Base-by-base conservation (phyloP, 2,113 vertebrate genomes). In the Zosterops lateralis region DNA sequence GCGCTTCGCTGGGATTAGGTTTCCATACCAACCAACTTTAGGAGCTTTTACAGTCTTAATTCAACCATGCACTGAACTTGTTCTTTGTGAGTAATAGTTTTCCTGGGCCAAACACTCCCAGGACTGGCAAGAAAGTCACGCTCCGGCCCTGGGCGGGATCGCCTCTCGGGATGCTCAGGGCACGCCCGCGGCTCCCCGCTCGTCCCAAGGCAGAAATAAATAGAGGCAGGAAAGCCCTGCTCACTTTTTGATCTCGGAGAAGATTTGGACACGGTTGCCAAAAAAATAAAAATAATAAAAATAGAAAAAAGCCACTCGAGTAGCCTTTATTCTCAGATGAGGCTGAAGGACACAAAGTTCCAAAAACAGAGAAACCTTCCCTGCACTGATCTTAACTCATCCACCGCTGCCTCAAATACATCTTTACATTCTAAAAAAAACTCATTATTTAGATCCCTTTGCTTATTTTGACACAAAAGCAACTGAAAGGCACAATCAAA, bases 1-100 rank as follows among this genome's bases (percentile, higher is more conserved):
- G 95, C 78, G 84, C 84, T 96, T 95, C 92, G 91, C 82, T 72
- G 80, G 96, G 97, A 97, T 97, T 98, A 97, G 89, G 97, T 98
- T 97, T 97, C 97, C 97, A 97, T 97, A 97, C 96, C 95, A 97
- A 97, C 97, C 96, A 97, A 96, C 92, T 97, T 97, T 90, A 96
- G 93, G 95, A 97, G 95, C 91, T 90, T 95, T 89, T 96, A 93
- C 96, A 94, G 97, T 97, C 97, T 97, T 96, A 97, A 97, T 97
- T 97, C 95, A 93, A 93, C 95, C 96, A 92, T 53, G 96, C 96
- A 89, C 96, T 96, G 94, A 96, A 97, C 95, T 97, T 96, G 94
- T 73, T 95, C 95, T 96, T 96, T 97, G 96, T 97, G 85, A 92
- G 89, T 89, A 89, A 96, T 66, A 93, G 97, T 96, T 96, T 92